Conservation (phyloP, 2,113 vertebrate genomes). For the Pyxicephalus adspersus region DNA sequence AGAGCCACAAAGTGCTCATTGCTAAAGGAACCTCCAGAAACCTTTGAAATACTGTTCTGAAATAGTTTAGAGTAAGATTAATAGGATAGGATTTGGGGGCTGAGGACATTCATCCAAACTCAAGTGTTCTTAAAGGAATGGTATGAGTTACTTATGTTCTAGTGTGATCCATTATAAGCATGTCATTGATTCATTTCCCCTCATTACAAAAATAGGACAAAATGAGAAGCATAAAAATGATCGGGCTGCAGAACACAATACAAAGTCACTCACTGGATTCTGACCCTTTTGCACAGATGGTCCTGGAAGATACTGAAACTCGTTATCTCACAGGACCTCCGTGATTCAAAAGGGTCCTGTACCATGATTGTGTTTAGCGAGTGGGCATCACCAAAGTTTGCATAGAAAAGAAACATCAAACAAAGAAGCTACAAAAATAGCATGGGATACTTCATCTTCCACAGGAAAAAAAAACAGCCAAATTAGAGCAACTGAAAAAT, state of each 20-base stretch:
- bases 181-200: slow-evolving; percentile 86
- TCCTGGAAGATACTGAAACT: not conserved
- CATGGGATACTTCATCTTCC: slow-evolving; percentile 57
- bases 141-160: too few species aligned
- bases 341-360: slow-evolving; percentile 9
- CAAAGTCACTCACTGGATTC: slow-evolving; percentile 77
- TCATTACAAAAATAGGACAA: slow-evolving; percentile 69
- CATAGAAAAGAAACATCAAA: slow-evolving; percentile 63
- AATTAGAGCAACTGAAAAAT: slow-evolving; percentile 49
- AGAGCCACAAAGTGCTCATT: too few species aligned
- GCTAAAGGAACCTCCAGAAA: too few species aligned
- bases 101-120: too few species aligned
- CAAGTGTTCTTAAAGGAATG: too few species aligned
- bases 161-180: not conserved
- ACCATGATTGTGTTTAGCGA: slow-evolving; percentile 64
- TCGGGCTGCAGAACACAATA: slow-evolving; percentile 74
- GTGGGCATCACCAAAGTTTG: slow-evolving; percentile 90
- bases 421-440: slow-evolving; percentile 56
- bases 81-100: too few species aligned
- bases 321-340: slow-evolving; percentile 1
- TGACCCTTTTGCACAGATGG: slow-evolving; percentile 37
- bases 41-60: too few species aligned
- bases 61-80: too few species aligned
- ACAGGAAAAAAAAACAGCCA: slow-evolving; percentile 59
- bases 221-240: slow-evolving; percentile 81